Conservation (phyloP, 2,888 invertebrate species). For the Shargacucullia verbasci region DNA sequence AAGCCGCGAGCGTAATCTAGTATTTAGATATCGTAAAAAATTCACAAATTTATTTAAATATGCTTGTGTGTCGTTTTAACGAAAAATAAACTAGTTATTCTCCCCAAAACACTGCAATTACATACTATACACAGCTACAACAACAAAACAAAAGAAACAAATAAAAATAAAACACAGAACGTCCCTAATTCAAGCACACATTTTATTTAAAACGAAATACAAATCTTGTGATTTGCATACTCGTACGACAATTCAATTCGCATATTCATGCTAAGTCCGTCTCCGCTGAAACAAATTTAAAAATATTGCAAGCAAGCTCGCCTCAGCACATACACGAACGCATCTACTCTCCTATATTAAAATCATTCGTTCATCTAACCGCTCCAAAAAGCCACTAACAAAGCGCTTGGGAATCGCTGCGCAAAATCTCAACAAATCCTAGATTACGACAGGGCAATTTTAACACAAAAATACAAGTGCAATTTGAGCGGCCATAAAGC, state of each 20-base stretch:
- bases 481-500: slow-evolving; percentile 58
- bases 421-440: slow-evolving; percentile 58
- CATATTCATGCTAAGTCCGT: slow-evolving; percentile 61
- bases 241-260: slow-evolving; percentile 50
- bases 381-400: slow-evolving; percentile 52
- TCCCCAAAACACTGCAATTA: slow-evolving; percentile 10
- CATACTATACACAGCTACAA: slow-evolving; percentile 3
- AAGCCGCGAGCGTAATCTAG: too few species aligned
- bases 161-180: slow-evolving; percentile 9
- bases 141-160: slow-evolving; percentile 7
- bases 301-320: slow-evolving; percentile 59
- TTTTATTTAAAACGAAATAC: slow-evolving; percentile 44
- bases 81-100: background rate
- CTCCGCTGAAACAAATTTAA: slow-evolving; percentile 62
- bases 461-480: slow-evolving; percentile 67
- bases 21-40: too few species aligned
- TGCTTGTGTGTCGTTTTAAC: too few species aligned
- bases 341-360: slow-evolving; percentile 72
- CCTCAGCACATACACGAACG: slow-evolving; percentile 42
- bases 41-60: too few species aligned
- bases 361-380: slow-evolving; percentile 66
- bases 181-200: slow-evolving; percentile 39
- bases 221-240: slow-evolving; percentile 50
- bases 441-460: slow-evolving; percentile 62
- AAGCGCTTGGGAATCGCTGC: slow-evolving; percentile 22